These are phyloP conservation scores for Amblyteles armatorius DNA, from an alignment of 2,888 invertebrate genomes.

Conservation along the genomic window DNA sequence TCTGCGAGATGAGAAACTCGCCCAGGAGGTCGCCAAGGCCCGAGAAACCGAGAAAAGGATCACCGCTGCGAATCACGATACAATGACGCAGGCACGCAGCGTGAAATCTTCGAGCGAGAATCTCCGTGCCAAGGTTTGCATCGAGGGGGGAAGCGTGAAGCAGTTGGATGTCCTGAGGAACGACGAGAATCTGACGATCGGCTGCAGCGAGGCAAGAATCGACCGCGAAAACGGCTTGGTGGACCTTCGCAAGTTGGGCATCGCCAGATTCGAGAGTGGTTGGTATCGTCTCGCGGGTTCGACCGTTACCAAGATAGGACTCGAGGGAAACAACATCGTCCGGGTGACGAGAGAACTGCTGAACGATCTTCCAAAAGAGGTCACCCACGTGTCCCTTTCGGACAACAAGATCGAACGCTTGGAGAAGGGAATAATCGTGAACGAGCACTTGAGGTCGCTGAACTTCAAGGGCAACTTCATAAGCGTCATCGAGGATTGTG, in stretches of 20 bases:
- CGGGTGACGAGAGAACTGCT: constrained; percentile 74
- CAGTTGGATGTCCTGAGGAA: constrained; percentile 62
- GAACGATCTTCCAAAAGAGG: constrained; percentile 74
- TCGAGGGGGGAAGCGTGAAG: constrained; percentile 64
- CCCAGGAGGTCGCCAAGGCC: constrained; percentile 50
- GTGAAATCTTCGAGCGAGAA: constrained; percentile 47
- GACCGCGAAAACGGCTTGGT: constrained; percentile 58
- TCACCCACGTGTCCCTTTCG: constrained; percentile 71
- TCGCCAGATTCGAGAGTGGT: constrained; percentile 73
- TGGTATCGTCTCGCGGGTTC: constrained; percentile 75
- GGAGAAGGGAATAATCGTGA: constrained; percentile 72
- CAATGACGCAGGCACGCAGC: background rate
- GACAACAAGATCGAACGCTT: constrained; percentile 72
- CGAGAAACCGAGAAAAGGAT: background rate
- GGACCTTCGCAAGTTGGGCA: constrained; percentile 67
- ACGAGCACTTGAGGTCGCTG: constrained; percentile 79
- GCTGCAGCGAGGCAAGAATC: constrained; percentile 68
- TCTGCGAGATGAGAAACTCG: constrained; percentile 65
- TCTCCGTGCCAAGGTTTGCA: constrained; percentile 71
- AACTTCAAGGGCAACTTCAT: constrained; percentile 83
- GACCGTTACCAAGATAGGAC: constrained; percentile 68
- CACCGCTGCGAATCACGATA: too few relatives aligned
- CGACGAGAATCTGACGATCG: constrained; percentile 57
- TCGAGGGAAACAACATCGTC: constrained; percentile 74
- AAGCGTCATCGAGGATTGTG: constrained; percentile 80